phyloP scores from a whole-genome alignment of 2,113 vertebrate species.

The Phrynocephalus versicolor region DNA sequence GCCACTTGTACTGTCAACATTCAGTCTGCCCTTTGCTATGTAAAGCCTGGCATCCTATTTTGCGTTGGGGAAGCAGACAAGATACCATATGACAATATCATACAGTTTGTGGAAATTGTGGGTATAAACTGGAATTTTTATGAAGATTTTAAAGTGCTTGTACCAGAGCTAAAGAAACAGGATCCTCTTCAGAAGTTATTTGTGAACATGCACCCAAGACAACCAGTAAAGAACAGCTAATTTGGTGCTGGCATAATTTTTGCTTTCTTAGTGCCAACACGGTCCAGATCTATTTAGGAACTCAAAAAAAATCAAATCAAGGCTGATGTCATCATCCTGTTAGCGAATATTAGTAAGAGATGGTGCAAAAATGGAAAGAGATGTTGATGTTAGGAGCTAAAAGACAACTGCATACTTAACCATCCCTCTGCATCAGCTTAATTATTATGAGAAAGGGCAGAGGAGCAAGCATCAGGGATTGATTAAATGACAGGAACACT shows the following conservation, averaged over 20 bases:
- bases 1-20: too few relatives aligned
- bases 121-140: too few relatives aligned
- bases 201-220: background rate
- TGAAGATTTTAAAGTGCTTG: background rate
- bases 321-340: background rate
- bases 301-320: constrained; percentile 10
- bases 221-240: background rate
- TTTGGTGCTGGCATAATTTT: background rate
- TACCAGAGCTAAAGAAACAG: background rate
- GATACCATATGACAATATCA: too few relatives aligned
- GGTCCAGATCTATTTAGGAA: background rate
- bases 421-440: background rate
- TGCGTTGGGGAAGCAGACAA: too few relatives aligned
- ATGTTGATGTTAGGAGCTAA: background rate
- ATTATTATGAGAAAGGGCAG: background rate
- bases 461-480: background rate
- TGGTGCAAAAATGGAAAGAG: background rate
- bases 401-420: background rate
- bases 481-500: background rate
- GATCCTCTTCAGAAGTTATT: background rate
- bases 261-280: background rate
- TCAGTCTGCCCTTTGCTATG: too few relatives aligned
- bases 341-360: background rate
- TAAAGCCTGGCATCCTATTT: too few relatives aligned
- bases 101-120: too few relatives aligned